Base-by-base conservation (phyloP, 2,113 vertebrate genomes). In the Pangasianodon hypophthalmus region DNA sequence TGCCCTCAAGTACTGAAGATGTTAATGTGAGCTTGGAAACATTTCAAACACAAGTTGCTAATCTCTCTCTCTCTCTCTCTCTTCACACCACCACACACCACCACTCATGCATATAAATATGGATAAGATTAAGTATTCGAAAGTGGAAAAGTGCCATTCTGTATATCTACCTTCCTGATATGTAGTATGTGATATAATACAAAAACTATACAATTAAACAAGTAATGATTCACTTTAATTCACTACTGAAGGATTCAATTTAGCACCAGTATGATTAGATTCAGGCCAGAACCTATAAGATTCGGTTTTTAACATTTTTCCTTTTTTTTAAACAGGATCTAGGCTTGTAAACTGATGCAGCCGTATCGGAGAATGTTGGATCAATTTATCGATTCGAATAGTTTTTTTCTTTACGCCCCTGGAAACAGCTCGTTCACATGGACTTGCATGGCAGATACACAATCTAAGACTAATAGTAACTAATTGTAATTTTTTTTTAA, bases 1-100 rank as follows among this genome's bases (percentile, higher is more conserved):
- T 44, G 67, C 86, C 84, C 84, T 85, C 62, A 80, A 87, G 80
- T 91, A 91, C 86, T 92, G 88, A 92, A 88, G 79, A 79, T 89
- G 75, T 87, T 91, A 84, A 87, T 87, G 46, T 87, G 56, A 56
- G 80, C 67, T 80, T 91, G 84, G 82, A 90, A 88, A 44, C 81
- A 91, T 85, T 69, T 91, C 80, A 92, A 7, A 91, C 73, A 13
- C 77, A 90, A 81, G 50, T 87, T 90, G 73, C 83, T 87, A 48
- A 88, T 89, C 77, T 81, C 41, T 50, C 67, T 85, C 41, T 46
- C 48, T n/a, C 44, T 69, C n/a, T 87, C 82, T 82, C 41, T 58
- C 84, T 37, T 67, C 48, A 87, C 37, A n/a, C 54, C 18, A 37
- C 21, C 48, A 60, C 48, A 87, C 37, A n/a, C 54, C 18, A 37